Conservation (phyloP, 1,140 invertebrate genomes). For the Eupristina koningsbergeri region DNA sequence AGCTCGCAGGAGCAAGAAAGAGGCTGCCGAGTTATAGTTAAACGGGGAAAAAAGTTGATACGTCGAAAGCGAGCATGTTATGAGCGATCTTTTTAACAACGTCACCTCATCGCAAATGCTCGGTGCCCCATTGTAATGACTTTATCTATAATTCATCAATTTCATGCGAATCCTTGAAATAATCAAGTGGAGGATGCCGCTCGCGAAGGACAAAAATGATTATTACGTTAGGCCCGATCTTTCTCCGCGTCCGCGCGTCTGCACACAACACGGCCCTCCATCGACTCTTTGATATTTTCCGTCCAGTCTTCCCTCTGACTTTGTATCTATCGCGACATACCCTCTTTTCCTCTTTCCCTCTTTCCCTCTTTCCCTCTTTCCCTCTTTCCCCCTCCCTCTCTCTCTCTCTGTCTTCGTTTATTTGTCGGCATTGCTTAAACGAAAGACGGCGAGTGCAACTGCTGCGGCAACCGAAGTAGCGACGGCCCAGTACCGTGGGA, state of each 20-base stretch:
- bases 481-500: slow-evolving; percentile 49
- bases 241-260: not conserved
- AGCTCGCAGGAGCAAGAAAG: not conserved
- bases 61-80: slow-evolving; percentile 27
- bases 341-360: not conserved
- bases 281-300: slow-evolving; percentile 42
- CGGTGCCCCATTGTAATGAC: slow-evolving; percentile 40
- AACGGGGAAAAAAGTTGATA: slow-evolving; percentile 29
- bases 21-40: slow-evolving; percentile 14
- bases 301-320: slow-evolving; percentile 7
- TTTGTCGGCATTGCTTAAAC: slow-evolving; percentile 45
- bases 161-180: slow-evolving; percentile 44
- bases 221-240: slow-evolving; percentile 33
- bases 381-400: not conserved
- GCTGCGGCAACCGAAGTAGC: slow-evolving; percentile 5
- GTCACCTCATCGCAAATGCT: slow-evolving; percentile 25
- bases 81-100: slow-evolving; percentile 42
- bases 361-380: not conserved
- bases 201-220: slow-evolving; percentile 40
- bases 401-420: slow-evolving; percentile 11
- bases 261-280: not conserved
- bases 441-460: slow-evolving; percentile 8
- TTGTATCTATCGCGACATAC: not conserved
- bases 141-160: slow-evolving; percentile 51
- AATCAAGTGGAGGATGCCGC: slow-evolving; percentile 13